A percentile compares a stretch with the other conserved stretches of the same genome.
Evolutionary conservation across 2,888 invertebrate genomes (phyloP).

Genomic region (Drosophila antonietae): DNA sequence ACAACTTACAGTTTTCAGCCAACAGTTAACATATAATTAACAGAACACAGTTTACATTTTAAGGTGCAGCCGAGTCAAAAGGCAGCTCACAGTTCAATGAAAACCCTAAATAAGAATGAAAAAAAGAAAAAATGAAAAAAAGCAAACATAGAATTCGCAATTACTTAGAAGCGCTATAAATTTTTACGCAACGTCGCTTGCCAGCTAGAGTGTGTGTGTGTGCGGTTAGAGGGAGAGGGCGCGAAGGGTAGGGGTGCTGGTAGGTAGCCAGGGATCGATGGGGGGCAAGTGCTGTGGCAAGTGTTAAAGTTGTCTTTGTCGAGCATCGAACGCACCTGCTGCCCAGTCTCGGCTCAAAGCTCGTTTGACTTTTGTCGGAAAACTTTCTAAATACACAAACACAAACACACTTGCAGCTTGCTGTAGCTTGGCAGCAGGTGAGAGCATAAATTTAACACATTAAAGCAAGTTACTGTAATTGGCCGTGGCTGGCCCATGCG

Average conservation of each 20-base stretch:
- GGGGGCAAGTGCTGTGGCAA: conserved; percentile 32
- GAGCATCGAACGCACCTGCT: conserved; percentile 65
- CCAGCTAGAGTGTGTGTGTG: background rate
- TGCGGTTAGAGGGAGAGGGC: background rate
- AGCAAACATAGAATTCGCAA: conserved; percentile 51
- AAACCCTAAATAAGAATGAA: background rate
- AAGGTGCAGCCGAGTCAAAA: background rate
- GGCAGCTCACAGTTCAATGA: conserved; percentile 8
- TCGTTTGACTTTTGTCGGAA: conserved; percentile 60
- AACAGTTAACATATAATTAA: background rate
- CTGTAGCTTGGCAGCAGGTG: conserved; percentile 61
- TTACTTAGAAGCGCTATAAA: conserved; percentile 64
- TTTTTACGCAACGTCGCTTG: conserved; percentile 44
- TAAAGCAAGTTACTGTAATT: conserved; percentile 58
- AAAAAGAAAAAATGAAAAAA: too few relatives aligned
- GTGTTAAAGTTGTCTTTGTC: conserved; percentile 66
- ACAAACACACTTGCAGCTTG: background rate
- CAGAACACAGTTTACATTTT: background rate
- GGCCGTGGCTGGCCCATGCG: conserved; percentile 18
- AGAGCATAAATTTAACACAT: conserved; percentile 67
- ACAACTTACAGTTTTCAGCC: too few relatives aligned
- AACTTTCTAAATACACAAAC: conserved; percentile 41
- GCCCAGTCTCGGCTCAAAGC: conserved; percentile 39
- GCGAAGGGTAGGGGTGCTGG: background rate
- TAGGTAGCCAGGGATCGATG: background rate